A percentile compares a stretch with the other conserved stretches of the same genome.
These are phyloP conservation scores for Cotesia vestalis DNA, from an alignment of 1,140 invertebrate species.

Conservation along the genomic window DNA sequence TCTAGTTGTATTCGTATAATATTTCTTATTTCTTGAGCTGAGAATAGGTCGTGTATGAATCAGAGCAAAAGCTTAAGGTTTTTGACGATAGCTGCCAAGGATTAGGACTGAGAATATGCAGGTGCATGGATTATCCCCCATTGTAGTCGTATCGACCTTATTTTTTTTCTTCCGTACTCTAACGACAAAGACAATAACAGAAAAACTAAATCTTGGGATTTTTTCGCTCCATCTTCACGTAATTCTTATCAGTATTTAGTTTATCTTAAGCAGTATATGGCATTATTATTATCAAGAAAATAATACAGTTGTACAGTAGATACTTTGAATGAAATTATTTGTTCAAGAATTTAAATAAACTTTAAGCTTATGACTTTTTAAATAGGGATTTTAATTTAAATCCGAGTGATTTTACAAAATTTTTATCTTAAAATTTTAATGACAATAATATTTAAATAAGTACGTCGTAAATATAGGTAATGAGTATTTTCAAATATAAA, in stretches of 20 bases:
- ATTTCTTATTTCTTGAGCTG: too few relatives aligned
- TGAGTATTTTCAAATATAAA: too few relatives aligned
- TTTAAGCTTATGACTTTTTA: too few relatives aligned
- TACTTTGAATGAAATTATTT: too few relatives aligned
- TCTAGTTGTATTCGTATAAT: neutral
- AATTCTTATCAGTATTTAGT: slow-evolving; percentile 14
- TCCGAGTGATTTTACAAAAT: too few relatives aligned
- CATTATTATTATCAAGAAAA: too few relatives aligned
- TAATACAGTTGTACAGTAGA: too few relatives aligned
- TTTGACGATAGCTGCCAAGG: neutral
- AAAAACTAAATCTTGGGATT: neutral
- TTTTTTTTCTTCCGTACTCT: neutral
- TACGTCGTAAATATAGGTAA: too few relatives aligned
- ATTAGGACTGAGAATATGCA: slow-evolving; percentile 24
- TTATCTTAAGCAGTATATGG: slow-evolving; percentile 4
- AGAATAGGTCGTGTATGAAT: slow-evolving; percentile 4
- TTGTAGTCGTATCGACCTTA: slow-evolving; percentile 1
- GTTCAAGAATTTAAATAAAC: too few relatives aligned
- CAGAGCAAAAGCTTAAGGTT: slow-evolving; percentile 26
- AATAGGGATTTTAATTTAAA: too few relatives aligned
- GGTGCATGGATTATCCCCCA: slow-evolving; percentile 29
- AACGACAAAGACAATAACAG: neutral
- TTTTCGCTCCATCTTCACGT: slow-evolving; percentile 25
- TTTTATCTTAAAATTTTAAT: too few relatives aligned
- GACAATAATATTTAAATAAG: too few relatives aligned